phyloP scores from a whole-genome alignment of 2,888 invertebrate species.

The Reticulitermes lucifugus region DNA sequence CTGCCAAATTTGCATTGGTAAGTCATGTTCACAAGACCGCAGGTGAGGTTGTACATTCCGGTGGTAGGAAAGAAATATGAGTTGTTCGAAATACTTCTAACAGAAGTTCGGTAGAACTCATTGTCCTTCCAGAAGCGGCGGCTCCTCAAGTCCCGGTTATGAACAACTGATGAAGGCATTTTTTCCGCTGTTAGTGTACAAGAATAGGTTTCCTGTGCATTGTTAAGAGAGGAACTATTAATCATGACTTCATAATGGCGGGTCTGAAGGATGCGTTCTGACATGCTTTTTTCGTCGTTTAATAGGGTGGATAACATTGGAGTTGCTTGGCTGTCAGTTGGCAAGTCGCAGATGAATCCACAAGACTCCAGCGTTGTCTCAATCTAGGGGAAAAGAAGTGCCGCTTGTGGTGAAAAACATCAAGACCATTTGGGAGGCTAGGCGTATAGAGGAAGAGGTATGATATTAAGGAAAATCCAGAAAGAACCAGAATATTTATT shows the following conservation, averaged over 20 bases:
- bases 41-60: slow-evolving; percentile 62
- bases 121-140: slow-evolving; percentile 69
- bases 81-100: slow-evolving; percentile 68
- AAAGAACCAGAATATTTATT: no score
- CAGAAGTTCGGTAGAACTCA: slow-evolving; percentile 68
- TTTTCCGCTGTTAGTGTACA: not conserved
- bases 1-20: not conserved
- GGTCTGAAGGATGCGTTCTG: not conserved
- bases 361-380: slow-evolving; percentile 53
- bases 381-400: not conserved
- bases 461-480: no score
- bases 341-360: slow-evolving; percentile 53
- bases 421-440: no score
- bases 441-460: no score
- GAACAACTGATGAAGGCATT: not conserved
- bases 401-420: no score
- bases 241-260: not conserved
- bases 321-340: not conserved
- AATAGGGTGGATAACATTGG: not conserved
- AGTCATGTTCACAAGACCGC: slow-evolving; percentile 40
- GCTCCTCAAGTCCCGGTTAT: slow-evolving; percentile 64
- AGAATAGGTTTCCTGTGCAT: not conserved
- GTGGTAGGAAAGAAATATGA: slow-evolving; percentile 74
- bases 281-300: not conserved
- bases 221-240: not conserved